phyloP scores from a whole-genome alignment of 1,140 invertebrate genomes.

The Chlorops oryzae region DNA sequence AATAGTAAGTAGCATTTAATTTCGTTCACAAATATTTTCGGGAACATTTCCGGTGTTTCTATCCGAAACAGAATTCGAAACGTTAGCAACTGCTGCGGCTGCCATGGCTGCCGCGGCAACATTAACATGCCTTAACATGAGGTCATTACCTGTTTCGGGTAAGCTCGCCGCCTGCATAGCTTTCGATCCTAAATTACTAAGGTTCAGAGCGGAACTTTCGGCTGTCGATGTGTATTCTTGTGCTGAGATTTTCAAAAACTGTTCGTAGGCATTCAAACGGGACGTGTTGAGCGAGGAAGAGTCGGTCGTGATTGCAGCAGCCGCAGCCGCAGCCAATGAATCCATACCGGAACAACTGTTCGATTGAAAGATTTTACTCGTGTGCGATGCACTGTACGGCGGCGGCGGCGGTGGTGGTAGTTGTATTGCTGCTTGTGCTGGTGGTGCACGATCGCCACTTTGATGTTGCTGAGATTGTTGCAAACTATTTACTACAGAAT shows the following conservation, averaged over 20 bases:
- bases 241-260: constrained; percentile 36
- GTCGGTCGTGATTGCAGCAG: constrained; percentile 9
- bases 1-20: too few species aligned
- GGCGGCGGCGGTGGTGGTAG: not conserved
- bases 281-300: constrained; percentile 11
- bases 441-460: constrained; percentile 10
- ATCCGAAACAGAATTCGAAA: too few species aligned
- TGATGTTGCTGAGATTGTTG: not conserved
- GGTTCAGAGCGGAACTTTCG: constrained; percentile 25
- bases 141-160: not conserved
- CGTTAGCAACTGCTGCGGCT: constrained; percentile 11
- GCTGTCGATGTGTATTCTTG: constrained; percentile 27
- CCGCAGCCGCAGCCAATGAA: constrained; percentile 1
- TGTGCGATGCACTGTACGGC: too few species aligned
- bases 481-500: not conserved
- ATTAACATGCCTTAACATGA: constrained; percentile 13
- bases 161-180: not conserved
- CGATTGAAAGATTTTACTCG: too few species aligned
- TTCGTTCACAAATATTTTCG: too few species aligned
- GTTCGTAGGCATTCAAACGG: constrained; percentile 32
- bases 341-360: too few species aligned
- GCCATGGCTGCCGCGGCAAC: not conserved
- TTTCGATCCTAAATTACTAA: constrained; percentile 26
- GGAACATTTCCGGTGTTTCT: too few species aligned
- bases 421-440: constrained; percentile 9